These are phyloP conservation scores for Troilus luridus DNA, from an alignment of 2,888 invertebrate genomes.

Conservation along the genomic window DNA sequence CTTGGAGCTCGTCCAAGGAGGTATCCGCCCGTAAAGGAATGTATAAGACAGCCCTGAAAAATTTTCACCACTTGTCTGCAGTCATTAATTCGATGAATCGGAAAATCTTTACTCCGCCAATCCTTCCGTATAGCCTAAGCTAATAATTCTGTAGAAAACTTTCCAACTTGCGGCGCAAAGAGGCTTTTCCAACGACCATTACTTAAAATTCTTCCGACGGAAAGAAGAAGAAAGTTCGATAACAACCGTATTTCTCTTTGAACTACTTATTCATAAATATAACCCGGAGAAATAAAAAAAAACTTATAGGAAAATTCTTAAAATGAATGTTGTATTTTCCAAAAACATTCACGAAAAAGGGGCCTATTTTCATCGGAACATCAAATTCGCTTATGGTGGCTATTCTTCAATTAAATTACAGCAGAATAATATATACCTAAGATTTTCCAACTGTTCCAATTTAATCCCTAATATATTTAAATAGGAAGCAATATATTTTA, in stretches of 20 bases:
- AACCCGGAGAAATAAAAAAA: background rate
- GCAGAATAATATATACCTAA: too few species aligned
- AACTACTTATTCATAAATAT: background rate
- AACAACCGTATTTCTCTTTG: background rate
- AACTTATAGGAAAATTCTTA: background rate
- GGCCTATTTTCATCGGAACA: too few species aligned
- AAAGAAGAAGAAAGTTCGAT: background rate
- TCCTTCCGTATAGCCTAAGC: background rate
- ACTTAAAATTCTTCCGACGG: background rate
- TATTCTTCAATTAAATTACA: too few species aligned
- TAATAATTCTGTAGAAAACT: slow-evolving; percentile 22
- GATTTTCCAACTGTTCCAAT: too few species aligned
- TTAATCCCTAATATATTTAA: too few species aligned
- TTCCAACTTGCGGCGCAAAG: background rate
- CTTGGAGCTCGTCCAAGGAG: slow-evolving; percentile 40
- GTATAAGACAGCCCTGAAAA: slow-evolving; percentile 11
- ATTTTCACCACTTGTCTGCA: slow-evolving; percentile 39
- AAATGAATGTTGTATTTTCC: too few species aligned
- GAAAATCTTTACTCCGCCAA: slow-evolving; percentile 14
- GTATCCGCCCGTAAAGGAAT: slow-evolving; percentile 38
- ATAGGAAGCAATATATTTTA: too few species aligned
- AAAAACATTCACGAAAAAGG: background rate
- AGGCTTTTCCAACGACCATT: background rate
- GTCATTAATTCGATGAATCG: slow-evolving; percentile 30
- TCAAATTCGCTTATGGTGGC: too few species aligned